These are phyloP conservation scores for Melangyna quadrimaculata DNA, from an alignment of 2,888 invertebrate species.

Conservation along the genomic window DNA sequence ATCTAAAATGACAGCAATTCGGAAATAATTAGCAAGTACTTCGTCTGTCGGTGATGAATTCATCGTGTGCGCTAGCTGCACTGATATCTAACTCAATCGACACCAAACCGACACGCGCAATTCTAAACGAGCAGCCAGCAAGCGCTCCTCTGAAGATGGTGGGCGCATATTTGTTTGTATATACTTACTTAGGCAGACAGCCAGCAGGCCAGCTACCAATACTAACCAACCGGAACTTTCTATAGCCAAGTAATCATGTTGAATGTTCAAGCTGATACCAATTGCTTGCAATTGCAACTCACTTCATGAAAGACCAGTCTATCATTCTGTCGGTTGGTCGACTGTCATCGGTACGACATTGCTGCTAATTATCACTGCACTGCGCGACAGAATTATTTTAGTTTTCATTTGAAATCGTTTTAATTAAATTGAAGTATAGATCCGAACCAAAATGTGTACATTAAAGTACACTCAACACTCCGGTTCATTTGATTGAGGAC, in stretches of 20 bases:
- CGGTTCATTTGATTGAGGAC: neutral
- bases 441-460: too few relatives aligned
- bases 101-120: slow-evolving; percentile 16
- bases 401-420: slow-evolving; percentile 55
- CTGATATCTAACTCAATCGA: slow-evolving; percentile 41
- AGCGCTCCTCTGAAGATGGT: slow-evolving; percentile 18
- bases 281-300: neutral
- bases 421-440: slow-evolving; percentile 56
- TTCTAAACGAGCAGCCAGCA: slow-evolving; percentile 8
- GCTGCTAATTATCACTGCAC: slow-evolving; percentile 58
- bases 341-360: slow-evolving; percentile 60
- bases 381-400: slow-evolving; percentile 49
- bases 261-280: neutral
- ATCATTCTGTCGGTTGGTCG: slow-evolving; percentile 13
- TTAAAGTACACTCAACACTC: too few relatives aligned
- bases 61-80: slow-evolving; percentile 19
- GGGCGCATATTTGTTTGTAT: too few relatives aligned
- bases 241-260: slow-evolving; percentile 3
- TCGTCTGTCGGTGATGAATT: slow-evolving; percentile 24
- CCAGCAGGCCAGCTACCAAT: neutral
- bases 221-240: slow-evolving; percentile 11
- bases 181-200: neutral
- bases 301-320: slow-evolving; percentile 9
- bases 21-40: slow-evolving; percentile 47
- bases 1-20: slow-evolving; percentile 32